A percentile compares a stretch with the other conserved stretches of the same genome.
These are phyloP conservation scores for Hydropotes inermis DNA, from an alignment of 2,113 vertebrate species.

Conservation along the genomic window DNA sequence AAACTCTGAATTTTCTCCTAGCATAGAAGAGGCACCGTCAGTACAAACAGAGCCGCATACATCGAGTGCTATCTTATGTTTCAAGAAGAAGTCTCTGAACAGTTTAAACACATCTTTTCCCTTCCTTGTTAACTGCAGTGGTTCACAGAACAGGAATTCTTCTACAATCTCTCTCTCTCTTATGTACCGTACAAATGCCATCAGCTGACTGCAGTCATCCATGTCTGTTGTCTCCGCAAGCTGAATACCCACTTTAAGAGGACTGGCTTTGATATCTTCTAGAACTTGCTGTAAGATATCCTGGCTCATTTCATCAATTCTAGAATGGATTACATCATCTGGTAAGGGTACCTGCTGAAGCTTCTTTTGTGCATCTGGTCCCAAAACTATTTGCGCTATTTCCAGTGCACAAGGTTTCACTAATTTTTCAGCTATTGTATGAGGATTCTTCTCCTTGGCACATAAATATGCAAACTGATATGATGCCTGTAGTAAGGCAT, in stretches of 20 bases:
- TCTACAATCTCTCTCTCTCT: slow-evolving; percentile 62
- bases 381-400: slow-evolving; percentile 61
- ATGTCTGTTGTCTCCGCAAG: slow-evolving; percentile 59
- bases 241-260: slow-evolving; percentile 64
- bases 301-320: slow-evolving; percentile 63
- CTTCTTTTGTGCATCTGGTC: slow-evolving; percentile 62
- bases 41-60: slow-evolving; percentile 61
- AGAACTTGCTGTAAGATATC: slow-evolving; percentile 64
- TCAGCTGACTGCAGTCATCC: slow-evolving; percentile 53
- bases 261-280: slow-evolving; percentile 63
- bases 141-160: slow-evolving; percentile 62
- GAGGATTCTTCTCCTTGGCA: slow-evolving; percentile 69
- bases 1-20: slow-evolving; percentile 63
- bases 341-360: slow-evolving; percentile 60
- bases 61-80: slow-evolving; percentile 48
- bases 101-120: slow-evolving; percentile 48
- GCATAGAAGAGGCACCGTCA: slow-evolving; percentile 51
- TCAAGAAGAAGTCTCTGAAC: slow-evolving; percentile 61
- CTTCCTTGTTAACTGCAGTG: slow-evolving; percentile 44
- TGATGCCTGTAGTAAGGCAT: slow-evolving; percentile 46
- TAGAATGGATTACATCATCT: slow-evolving; percentile 53
- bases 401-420: slow-evolving; percentile 59
- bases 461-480: slow-evolving; percentile 67
- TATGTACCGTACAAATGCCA: slow-evolving; percentile 62
- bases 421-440: slow-evolving; percentile 61